Base-by-base conservation (phyloP, 1,140 invertebrate genomes). In the Conopomorpha cramerella region DNA sequence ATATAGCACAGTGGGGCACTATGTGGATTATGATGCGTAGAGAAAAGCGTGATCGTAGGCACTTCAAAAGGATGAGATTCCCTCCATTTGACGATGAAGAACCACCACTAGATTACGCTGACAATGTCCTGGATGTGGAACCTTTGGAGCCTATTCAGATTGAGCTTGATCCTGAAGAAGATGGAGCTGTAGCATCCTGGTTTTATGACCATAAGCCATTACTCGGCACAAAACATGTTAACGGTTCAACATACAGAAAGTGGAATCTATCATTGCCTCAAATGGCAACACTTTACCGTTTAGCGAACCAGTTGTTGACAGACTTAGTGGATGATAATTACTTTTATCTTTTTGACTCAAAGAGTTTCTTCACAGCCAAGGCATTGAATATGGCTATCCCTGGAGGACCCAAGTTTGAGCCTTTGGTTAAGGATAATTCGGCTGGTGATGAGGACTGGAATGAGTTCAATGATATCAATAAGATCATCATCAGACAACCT, bases 11-110 rank as follows among this genome's bases (percentile, higher is more conserved):
- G 74, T 99, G 98, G 98, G 97, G 95, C 30, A 96, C 97, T 3
- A 99, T 99, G 96, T 99, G 98, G 98, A 98, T 99, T 45, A 99
- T 99, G 95, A 99, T 99, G 96, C 82, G 98, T 50, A 83, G 98
- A 47, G 98, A 99, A 62, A 99, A 99, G 73, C 79, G 98, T 43
- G 98, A 99, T 84, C 87, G 98, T 64, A 85, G 97, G 23, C 98
- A 99, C 77, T 99, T 99, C 62, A 98, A 99, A 74, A 82, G 98
- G 46, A 99, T 99, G 98, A 83, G 98, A 49, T 99, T 99, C 66
- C 98, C 98, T 17, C 98, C 98, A 1, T 99, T 99, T 77, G 98
- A 99, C 77, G 98, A 99, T 80, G 98, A 99, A 79, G 98, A 99
- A 82, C 98, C 98, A 18, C 97, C 98, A 1, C 78, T 99, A 16